Base-by-base conservation (phyloP, 2,797 vertebrate genomes). In the Eremophila alpestris region DNA sequence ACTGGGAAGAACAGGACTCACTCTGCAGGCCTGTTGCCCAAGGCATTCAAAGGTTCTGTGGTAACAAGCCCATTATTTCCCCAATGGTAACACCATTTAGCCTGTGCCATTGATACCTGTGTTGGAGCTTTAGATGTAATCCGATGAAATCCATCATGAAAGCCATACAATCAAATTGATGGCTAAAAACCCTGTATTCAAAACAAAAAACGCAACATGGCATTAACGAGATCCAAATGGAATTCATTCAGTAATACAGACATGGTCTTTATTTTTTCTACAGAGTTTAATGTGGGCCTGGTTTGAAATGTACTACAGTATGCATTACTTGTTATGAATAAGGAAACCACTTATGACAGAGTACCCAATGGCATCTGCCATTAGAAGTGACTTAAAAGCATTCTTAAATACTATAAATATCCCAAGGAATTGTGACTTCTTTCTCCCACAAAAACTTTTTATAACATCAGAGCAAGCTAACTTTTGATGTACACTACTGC, bases 401-500 rank as follows among this genome's bases (percentile, higher is more conserved):
- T 93, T 95, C 85, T 91, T 78, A 91, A 95, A 83, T 64, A 43
- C 69, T 83, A 89, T 79, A 96, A 83, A 92, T 95, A 94, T 63
- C 59, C 10, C 68, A 92, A 85, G 73, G 87, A 95, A 75, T 51
- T 83, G 60, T 85, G 71, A 83, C 83, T 93, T 91, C 83, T 92
- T 84, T 82, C 60, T 91, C 43, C 48, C 29, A 17, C 0, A 0
- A 71, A 80, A 87, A 69, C 11, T 48, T 94, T 68, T 86, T 85
- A 40, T 52, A 93, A 86, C 55, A 90, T 58, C 80, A 92, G 89
- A 80, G 40, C 51, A 90, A 87, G 24, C 43, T 78, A 73, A 88
- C 76, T 91, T 92, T 52, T 83, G 69, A 93, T 82, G 87, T 79
- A 43, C 27, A 6, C 23, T 69, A 30, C 65, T 76, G 65, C 87